Base-by-base conservation (phyloP, 2,797 vertebrate species). In the Helostoma temminkii region DNA sequence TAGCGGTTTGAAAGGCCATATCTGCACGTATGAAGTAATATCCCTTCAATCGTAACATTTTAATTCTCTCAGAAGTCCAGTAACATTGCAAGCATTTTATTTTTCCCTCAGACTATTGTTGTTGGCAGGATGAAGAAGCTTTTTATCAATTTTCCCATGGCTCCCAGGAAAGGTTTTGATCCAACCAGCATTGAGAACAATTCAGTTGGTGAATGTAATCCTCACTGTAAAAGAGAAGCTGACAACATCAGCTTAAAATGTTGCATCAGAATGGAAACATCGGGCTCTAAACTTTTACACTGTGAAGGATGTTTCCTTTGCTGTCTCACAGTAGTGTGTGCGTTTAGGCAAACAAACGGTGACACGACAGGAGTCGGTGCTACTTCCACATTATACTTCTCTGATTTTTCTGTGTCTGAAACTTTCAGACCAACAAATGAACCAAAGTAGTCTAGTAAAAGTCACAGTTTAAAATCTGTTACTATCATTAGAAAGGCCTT, bases 191-290 rank as follows among this genome's bases (percentile, higher is more conserved):
- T 1, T 11, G 34, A 68, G 52, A 78, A 67, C 36, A 66, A 19
- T 73, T 71, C 3, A 2, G 21, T 50, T 9, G 11, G 48, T 9
- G 54, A 60, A 30, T 1, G 4, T 32, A 66, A 81, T 80, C 66
- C 76, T 74, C 67, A 42, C 42, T 8, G 56, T 42, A 11, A 78
- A 74, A 47, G 55, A 37, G 58, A 67, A 64, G 22, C 70, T 57
- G 66, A 74, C 69, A 34, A 37, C 46, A 25, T 43, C 3, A 1
- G 28, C 58, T 63, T 47, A 59, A 52, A 48, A 61, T 47, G 67
- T 78, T 65, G 61, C 72, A 66, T 74, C 63, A 65, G 48, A 56
- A 24, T 58, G 24, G 56, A 71, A 66, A 59, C 30, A 50, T 74
- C 41, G 4, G 34, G 30, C 47, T 5, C 14, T 50, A 46, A 53